Percentiles rank a stretch among this genome's conserved stretches.
These are phyloP conservation scores for Cygnus buccinator DNA, from an alignment of 2,113 vertebrate species.

Conservation along the genomic window DNA sequence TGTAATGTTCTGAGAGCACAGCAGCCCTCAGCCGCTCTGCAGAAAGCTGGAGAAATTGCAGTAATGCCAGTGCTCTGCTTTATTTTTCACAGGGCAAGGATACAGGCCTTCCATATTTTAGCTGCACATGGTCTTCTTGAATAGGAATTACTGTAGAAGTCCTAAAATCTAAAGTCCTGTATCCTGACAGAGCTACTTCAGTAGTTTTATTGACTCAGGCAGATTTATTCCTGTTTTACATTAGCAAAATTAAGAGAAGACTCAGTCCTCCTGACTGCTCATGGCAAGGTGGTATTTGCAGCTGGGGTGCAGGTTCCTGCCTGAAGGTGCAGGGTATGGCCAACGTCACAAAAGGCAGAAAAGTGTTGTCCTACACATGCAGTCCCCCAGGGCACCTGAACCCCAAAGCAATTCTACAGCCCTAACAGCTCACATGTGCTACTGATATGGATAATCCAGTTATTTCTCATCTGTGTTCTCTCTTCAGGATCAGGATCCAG, in stretches of 20 bases:
- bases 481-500: not conserved
- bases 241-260: not conserved
- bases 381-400: rapidly evolving
- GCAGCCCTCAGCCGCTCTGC: not conserved
- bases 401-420: not conserved
- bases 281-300: rapidly evolving
- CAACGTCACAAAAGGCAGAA: not conserved
- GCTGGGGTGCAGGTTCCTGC: not conserved
- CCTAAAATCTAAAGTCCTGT: rapidly evolving
- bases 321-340: not conserved
- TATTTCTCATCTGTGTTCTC: not conserved
- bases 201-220: not conserved
- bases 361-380: rapidly evolving
- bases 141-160: rapidly evolving
- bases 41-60: not conserved
- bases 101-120: rapidly evolving
- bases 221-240: not conserved
- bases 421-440: rapidly evolving
- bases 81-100: not conserved
- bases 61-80: rapidly evolving
- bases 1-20: rapidly evolving
- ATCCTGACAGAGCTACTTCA: not conserved
- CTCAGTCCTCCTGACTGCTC: not conserved
- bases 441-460: not conserved
- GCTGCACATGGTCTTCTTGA: rapidly evolving